phyloP scores from a whole-genome alignment of 2,888 invertebrate genomes.

The Limnephilus auricula region DNA sequence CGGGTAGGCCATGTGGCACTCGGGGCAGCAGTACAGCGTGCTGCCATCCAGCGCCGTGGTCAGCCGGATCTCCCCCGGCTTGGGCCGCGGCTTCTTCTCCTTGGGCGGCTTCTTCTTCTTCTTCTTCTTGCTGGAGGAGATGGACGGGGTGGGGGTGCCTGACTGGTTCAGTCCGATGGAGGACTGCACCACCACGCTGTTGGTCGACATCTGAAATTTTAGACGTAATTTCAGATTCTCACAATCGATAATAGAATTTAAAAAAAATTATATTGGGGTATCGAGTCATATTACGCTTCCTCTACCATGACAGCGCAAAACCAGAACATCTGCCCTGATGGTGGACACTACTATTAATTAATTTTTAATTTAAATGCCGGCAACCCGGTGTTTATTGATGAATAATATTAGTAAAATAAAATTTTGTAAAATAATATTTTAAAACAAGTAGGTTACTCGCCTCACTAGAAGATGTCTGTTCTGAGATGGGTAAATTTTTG shows the following conservation, averaged over 20 bases:
- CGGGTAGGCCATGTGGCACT: constrained; percentile 93
- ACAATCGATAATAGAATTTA: background rate
- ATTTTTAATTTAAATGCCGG: too few species aligned
- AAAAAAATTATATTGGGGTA: too few species aligned
- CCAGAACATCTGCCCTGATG: too few species aligned
- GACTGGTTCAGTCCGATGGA: constrained; percentile 74
- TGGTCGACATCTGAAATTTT: constrained; percentile 70
- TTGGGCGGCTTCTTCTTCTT: constrained; percentile 87
- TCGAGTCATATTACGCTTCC: background rate
- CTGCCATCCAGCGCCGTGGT: constrained; percentile 90
- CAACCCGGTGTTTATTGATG: too few species aligned
- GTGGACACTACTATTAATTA: too few species aligned
- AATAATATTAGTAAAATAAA: too few species aligned
- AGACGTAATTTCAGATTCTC: too few species aligned
- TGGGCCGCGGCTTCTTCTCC: constrained; percentile 90
- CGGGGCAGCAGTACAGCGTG: constrained; percentile 90
- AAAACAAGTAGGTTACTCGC: too few species aligned
- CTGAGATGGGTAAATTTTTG: too few species aligned
- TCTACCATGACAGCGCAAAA: background rate
- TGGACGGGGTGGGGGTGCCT: constrained; percentile 70
- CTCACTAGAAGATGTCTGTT: too few species aligned
- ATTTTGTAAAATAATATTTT: too few species aligned
- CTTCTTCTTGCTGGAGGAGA: constrained; percentile 82
- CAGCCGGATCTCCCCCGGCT: constrained; percentile 89
- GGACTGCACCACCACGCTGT: constrained; percentile 75